Evolutionary conservation across 2,113 vertebrate species (phyloP), one percentile per base, ranked within the genome.

Genomic region (Amazona vittata): DNA sequence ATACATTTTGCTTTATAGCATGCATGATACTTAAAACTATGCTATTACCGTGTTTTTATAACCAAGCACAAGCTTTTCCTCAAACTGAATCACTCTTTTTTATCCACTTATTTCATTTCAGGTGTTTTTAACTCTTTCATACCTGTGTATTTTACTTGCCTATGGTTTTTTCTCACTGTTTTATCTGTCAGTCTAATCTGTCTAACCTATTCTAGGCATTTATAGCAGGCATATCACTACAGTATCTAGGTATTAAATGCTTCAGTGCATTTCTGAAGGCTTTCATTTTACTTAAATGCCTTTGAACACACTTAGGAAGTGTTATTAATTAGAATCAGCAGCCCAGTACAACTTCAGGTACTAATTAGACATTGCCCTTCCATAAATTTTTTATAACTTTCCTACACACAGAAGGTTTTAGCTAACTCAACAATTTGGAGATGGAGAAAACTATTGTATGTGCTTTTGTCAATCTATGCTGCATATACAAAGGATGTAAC

Each of bases 301-400:
- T 91, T 91, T 94, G 91, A 97, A 96, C 65, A 92, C 62, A 87
- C 70, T 94, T 94, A 87, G 70, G 76, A 96, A 96, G 44, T 97
- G 74, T 95, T 97, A 96, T 89, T 92, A 95, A 96, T 96, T 92
- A 86, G 86, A 96, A 93, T 87, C 49, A 87, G 60, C 83, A 92
- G 28, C 70, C 44, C 81, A 71, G 39, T 92, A 90, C 83, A 92
- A 94, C 47, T 92, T 95, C 86, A 96, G 86, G 83, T 97, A 84
- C 67, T 96, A 87, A 96, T 96, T 94, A 96, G 74, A 39, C 47
- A 53, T 94, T 96, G 57, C 68, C 81, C 76, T 94, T 94, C 46
- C 5, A 11, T 86, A 92, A 94, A 78, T 90, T 73, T 59, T 82
- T 95, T 81, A 39, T 69, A 86, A 77, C 46, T 90, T 96, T 78